Percentiles rank a stretch among this genome's conserved stretches.
Conservation (phyloP, 37 sponge, comb jelly and placozoan species). For the Beroe forskalii region DNA sequence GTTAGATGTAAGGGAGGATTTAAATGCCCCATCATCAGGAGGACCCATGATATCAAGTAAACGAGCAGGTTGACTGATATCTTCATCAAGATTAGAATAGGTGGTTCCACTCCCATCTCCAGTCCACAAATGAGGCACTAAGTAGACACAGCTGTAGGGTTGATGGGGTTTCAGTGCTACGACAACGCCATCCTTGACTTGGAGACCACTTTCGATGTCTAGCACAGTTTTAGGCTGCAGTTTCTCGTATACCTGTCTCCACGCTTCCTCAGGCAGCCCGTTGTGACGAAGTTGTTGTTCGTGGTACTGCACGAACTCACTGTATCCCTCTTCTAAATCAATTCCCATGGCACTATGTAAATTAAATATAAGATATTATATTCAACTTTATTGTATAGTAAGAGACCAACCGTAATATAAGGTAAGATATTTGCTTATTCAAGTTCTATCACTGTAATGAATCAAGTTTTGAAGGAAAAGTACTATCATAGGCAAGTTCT, state of each 20-base stretch:
- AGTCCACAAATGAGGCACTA: conserved; percentile 53
- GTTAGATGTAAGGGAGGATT: too few relatives aligned
- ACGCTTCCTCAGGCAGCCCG: conserved; percentile 46
- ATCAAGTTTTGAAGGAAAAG: too few relatives aligned
- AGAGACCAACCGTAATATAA: too few relatives aligned
- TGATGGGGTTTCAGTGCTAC: conserved; percentile 43
- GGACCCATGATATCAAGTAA: conserved; percentile 21
- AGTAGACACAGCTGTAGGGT: conserved; percentile 25
- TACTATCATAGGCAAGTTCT: too few relatives aligned
- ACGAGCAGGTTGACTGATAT: not conserved
- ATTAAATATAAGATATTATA: too few relatives aligned
- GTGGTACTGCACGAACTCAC: conserved; percentile 51
- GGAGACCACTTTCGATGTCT: not conserved
- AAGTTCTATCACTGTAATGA: too few relatives aligned
- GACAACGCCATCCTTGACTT: conserved; percentile 24
- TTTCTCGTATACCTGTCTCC: conserved; percentile 60
- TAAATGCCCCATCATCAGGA: not conserved
- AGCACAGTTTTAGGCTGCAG: not conserved
- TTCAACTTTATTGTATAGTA: too few relatives aligned
- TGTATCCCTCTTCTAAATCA: conserved; percentile 31
- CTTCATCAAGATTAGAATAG: not conserved
- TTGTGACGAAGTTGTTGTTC: not conserved
- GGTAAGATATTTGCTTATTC: too few relatives aligned
- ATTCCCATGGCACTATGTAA: conserved; percentile 19
- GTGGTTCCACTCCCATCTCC: conserved; percentile 21